phyloP scores from a whole-genome alignment of 2,888 invertebrate species.

The Atethmia centrago region DNA sequence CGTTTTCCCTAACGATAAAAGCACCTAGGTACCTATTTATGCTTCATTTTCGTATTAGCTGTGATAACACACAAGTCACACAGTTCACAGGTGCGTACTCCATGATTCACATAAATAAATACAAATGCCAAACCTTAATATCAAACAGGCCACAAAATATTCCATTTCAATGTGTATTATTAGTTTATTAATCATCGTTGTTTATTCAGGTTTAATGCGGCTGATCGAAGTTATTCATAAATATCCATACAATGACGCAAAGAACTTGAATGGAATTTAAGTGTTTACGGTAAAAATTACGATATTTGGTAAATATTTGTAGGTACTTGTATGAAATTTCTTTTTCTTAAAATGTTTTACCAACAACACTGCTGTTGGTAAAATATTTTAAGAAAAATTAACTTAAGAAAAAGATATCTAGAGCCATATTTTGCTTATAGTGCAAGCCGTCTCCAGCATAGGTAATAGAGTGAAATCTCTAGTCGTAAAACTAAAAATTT shows the following conservation, averaged over 20 bases:
- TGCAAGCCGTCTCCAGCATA: neutral
- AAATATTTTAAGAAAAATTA: neutral
- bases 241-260: constrained; percentile 25
- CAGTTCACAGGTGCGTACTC: constrained; percentile 30
- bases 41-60: neutral
- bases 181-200: constrained; percentile 35
- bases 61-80: neutral
- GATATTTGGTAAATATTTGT: constrained; percentile 10
- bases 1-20: neutral
- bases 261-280: constrained; percentile 16
- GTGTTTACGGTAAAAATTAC: neutral
- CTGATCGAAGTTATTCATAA: constrained; percentile 27
- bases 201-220: constrained; percentile 41
- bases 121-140: constrained; percentile 18
- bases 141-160: constrained; percentile 6
- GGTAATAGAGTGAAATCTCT: neutral
- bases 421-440: neutral
- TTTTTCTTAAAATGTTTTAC: no score
- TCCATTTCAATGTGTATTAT: constrained; percentile 18
- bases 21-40: neutral
- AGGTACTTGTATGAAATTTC: no score
- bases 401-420: neutral
- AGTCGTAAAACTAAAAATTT: neutral
- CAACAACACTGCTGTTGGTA: no score
- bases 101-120: constrained; percentile 48